phyloP scores from a whole-genome alignment of 2,113 vertebrate genomes.

The Rhagologus leucostigma region DNA sequence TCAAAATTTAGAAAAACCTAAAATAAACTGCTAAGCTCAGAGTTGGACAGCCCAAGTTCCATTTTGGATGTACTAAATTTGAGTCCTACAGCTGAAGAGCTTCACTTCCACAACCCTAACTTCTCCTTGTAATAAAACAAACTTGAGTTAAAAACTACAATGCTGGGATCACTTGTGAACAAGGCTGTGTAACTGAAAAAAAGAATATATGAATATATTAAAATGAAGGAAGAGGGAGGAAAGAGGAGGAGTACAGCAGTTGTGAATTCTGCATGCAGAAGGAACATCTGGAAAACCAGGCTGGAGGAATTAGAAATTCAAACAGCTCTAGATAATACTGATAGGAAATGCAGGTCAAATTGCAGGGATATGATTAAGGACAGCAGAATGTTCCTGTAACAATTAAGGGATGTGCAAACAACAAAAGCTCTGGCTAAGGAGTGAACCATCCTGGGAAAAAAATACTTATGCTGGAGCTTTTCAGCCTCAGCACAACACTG shows the following conservation, averaged over 20 bases:
- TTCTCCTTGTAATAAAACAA: not conserved
- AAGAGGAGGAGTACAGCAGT: not conserved
- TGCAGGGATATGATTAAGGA: slow-evolving; percentile 59
- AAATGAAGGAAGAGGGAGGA: not conserved
- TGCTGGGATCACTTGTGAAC: not conserved
- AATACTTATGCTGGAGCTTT: not conserved
- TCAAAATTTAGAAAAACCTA: not conserved
- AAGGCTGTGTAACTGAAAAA: not conserved
- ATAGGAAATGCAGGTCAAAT: slow-evolving; percentile 55
- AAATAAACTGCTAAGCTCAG: not conserved
- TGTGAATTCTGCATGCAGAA: slow-evolving; percentile 6
- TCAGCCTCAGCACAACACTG: not conserved
- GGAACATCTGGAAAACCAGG: slow-evolving; percentile 41
- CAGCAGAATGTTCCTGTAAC: slow-evolving; percentile 54
- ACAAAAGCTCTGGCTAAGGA: slow-evolving; percentile 18
- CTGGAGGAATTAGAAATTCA: slow-evolving; percentile 37
- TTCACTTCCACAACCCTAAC: not conserved
- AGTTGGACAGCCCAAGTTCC: not conserved
- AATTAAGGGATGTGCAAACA: slow-evolving; percentile 52
- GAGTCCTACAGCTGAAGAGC: not conserved
- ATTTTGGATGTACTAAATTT: not conserved
- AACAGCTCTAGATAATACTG: slow-evolving; percentile 11
- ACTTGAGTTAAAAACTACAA: not conserved
- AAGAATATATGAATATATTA: not conserved
- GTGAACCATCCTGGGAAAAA: not conserved